These are phyloP conservation scores for Pammene aurita DNA, from an alignment of 2,888 invertebrate genomes.

Conservation along the genomic window DNA sequence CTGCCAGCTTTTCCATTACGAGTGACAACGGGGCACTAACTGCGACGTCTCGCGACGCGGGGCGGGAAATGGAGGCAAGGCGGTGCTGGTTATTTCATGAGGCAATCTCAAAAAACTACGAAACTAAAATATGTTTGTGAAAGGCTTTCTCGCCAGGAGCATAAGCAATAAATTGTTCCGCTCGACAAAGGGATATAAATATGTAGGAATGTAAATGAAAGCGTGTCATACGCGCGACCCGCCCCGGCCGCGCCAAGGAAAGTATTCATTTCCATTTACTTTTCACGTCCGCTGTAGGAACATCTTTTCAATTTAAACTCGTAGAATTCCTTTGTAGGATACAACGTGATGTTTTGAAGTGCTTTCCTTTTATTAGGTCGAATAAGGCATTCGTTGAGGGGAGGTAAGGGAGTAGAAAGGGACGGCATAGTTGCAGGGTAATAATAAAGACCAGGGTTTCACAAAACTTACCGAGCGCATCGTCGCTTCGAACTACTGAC, in stretches of 20 bases:
- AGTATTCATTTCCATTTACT: conserved; percentile 39
- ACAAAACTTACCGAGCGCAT: neutral
- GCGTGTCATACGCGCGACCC: conserved; percentile 29
- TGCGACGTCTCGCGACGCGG: neutral
- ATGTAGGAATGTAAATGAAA: conserved; percentile 33
- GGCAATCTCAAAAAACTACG: conserved; percentile 40
- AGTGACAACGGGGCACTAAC: conserved; percentile 1
- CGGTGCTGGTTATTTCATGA: conserved; percentile 41
- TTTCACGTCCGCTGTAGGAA: conserved; percentile 26
- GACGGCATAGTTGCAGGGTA: neutral
- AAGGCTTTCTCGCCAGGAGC: conserved; percentile 32
- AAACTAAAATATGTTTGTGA: conserved; percentile 39
- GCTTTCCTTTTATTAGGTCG: conserved; percentile 20
- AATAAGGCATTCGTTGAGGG: neutral
- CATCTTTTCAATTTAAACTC: conserved; percentile 37
- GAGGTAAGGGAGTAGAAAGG: too few relatives aligned
- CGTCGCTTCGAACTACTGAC: neutral
- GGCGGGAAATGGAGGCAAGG: neutral
- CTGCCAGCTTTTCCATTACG: conserved; percentile 7
- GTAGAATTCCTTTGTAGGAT: conserved; percentile 28
- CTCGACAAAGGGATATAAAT: conserved; percentile 41
- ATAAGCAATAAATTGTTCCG: conserved; percentile 40
- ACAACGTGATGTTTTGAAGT: conserved; percentile 21
- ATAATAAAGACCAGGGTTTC: conserved; percentile 2
- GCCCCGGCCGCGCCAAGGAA: conserved; percentile 1